Evolutionary conservation across 2,888 invertebrate species (phyloP).

Genomic region (Conops quadrifasciatus): DNA sequence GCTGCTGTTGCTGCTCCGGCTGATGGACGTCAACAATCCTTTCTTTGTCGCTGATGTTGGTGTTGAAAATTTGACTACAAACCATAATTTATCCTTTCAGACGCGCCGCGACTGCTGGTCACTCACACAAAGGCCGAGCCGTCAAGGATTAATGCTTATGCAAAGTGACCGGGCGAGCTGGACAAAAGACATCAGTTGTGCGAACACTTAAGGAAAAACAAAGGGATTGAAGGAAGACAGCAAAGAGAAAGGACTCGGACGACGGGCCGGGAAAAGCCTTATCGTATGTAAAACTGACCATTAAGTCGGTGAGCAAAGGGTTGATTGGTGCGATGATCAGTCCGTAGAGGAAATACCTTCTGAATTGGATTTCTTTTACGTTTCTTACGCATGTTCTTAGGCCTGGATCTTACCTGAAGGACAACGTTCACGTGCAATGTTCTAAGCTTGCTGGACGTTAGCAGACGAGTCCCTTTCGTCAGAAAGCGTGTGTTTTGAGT

Average conservation of each 20-base stretch:
- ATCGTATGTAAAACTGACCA: constrained; percentile 43
- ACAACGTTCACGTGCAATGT: constrained; percentile 35
- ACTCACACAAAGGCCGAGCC: constrained; percentile 54
- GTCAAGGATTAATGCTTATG: constrained; percentile 65
- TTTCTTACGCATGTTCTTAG: too few relatives aligned
- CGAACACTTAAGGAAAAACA: constrained; percentile 45
- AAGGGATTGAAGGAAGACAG: constrained; percentile 33
- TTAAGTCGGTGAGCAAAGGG: constrained; percentile 33
- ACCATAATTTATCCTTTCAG: constrained; percentile 63
- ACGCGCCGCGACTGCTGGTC: constrained; percentile 56
- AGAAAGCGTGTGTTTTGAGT: constrained; percentile 60
- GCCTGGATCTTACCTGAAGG: constrained; percentile 52
- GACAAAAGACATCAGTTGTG: constrained; percentile 47
- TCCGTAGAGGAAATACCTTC: constrained; percentile 50
- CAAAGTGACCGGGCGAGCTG: constrained; percentile 53
- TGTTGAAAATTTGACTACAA: constrained; percentile 62
- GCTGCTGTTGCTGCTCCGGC: not conserved
- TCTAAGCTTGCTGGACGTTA: constrained; percentile 7
- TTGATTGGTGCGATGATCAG: not conserved
- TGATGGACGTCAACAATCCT: constrained; percentile 27
- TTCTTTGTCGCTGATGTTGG: constrained; percentile 34
- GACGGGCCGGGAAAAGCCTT: constrained; percentile 32
- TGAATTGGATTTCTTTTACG: too few relatives aligned
- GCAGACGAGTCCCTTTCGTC: constrained; percentile 39
- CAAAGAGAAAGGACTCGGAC: constrained; percentile 4